phyloP scores from a whole-genome alignment of 2,888 invertebrate species.

The Diadegma fenestrale region DNA sequence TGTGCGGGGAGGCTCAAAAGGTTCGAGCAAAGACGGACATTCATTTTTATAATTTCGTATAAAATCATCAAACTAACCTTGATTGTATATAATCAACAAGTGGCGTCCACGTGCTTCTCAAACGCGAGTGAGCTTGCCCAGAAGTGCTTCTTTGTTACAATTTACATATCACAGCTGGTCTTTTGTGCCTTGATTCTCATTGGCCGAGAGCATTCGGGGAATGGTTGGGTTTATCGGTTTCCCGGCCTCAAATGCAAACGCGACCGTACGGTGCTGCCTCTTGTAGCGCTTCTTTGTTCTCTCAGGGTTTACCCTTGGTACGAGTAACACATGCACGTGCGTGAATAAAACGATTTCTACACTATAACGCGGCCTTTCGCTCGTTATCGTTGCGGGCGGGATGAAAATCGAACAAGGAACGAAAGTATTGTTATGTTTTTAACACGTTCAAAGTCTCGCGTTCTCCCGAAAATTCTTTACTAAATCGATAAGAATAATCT shows the following conservation, averaged over 20 bases:
- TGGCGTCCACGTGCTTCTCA: conserved; percentile 1
- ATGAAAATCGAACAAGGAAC: background rate
- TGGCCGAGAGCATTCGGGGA: conserved; percentile 6
- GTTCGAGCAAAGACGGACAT: background rate
- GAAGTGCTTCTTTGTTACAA: background rate
- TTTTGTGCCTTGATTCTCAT: background rate
- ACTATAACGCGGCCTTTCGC: background rate
- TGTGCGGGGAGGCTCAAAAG: background rate
- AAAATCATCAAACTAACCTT: background rate
- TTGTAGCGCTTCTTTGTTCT: background rate
- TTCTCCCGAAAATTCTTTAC: background rate
- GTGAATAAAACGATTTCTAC: background rate
- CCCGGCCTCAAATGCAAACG: no score
- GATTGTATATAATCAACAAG: conserved; percentile 19
- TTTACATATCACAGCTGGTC: background rate
- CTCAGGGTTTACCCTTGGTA: background rate
- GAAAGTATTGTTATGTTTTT: background rate
- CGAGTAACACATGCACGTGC: background rate
- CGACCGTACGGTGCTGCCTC: conserved; percentile 24
- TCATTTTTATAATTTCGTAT: background rate
- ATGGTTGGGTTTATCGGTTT: background rate
- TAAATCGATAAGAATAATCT: background rate
- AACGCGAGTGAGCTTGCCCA: background rate
- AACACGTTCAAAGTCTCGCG: background rate
- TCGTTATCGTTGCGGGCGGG: background rate